These are phyloP conservation scores for Bradypodion pumilum DNA, from an alignment of 2,797 vertebrate species.

Conservation along the genomic window DNA sequence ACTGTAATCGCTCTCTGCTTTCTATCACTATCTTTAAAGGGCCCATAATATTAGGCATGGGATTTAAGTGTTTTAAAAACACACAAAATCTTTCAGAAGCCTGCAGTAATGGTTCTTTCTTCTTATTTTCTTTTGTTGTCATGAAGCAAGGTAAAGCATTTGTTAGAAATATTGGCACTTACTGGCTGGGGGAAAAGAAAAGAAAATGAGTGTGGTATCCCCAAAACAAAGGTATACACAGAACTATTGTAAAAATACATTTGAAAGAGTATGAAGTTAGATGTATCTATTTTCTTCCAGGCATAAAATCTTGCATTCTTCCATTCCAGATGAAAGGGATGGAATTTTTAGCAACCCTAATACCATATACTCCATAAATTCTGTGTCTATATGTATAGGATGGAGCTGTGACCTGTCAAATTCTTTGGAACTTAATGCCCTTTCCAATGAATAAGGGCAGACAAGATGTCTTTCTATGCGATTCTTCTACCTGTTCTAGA, in stretches of 20 bases:
- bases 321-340: constrained; percentile 9
- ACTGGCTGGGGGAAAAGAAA: constrained; percentile 15
- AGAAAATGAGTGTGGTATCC: constrained; percentile 37
- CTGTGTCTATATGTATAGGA: no score
- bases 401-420: no score
- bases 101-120: constrained; percentile 14
- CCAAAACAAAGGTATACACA: constrained; percentile 12
- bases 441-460: no score
- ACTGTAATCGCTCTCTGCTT: constrained; percentile 22
- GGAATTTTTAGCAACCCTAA: not conserved
- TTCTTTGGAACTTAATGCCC: no score
- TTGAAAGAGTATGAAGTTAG: not conserved
- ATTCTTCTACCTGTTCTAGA: no score
- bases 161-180: not conserved
- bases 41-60: constrained; percentile 12
- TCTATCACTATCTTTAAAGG: constrained; percentile 30
- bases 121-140: constrained; percentile 26
- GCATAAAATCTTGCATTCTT: constrained; percentile 10
- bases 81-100: constrained; percentile 32
- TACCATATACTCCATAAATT: not conserved
- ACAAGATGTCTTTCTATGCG: no score
- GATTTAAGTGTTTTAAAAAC: constrained; percentile 18
- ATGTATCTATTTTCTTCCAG: constrained; percentile 32
- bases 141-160: not conserved
- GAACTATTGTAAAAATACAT: not conserved